Base-by-base conservation (phyloP, 2,888 invertebrate genomes). In the Lysandra bellargus region DNA sequence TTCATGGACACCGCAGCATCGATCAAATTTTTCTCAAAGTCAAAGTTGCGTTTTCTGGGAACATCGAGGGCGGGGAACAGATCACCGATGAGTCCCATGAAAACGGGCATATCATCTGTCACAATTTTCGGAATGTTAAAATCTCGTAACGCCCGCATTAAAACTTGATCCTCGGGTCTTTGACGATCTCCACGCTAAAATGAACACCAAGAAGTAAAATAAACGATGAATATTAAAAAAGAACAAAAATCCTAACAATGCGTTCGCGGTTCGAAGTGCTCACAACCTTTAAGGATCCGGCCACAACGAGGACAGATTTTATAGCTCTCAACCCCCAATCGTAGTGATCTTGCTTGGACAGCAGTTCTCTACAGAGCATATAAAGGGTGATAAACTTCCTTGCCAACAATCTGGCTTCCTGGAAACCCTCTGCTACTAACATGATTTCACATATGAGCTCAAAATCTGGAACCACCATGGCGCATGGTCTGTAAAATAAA, bases 381-480 rank as follows among this genome's bases (percentile, higher is more conserved):
- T 99, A 98, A 14, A 99, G 95, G 0, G 99, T 98, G 87, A 99
- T 98, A 90, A 99, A 99, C 92, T 99, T 99, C 82, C 98, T 96
- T 37, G 99, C 98, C 81, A 99, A 90, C 44, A 98, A 90, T 83
- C 98, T 96, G 6, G 99, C 99, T 81, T 98, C 99, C 87, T 98
- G 97, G 90, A 99, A 98, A 69, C 98, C 99, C 92, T 99, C 99
- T 5, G 98, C 98, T 17, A 98, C 98, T 93, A 99, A 96, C 98
- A 99, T 99, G 89, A 99, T 99, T 95, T 99, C 99, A 91, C 98
- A 98, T 89, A 99, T 99, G 86, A 99, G 90, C 85, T 98, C 99
- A 91, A 98, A 98, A 92, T 99, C 99, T 0, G 99, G 99, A 17
- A 99, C 99, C 14, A 99, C 98, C 99, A 99, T 99, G 80, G 99